These are phyloP conservation scores for Willowsia nigromaculata DNA, from an alignment of 2,888 invertebrate species.

Conservation along the genomic window DNA sequence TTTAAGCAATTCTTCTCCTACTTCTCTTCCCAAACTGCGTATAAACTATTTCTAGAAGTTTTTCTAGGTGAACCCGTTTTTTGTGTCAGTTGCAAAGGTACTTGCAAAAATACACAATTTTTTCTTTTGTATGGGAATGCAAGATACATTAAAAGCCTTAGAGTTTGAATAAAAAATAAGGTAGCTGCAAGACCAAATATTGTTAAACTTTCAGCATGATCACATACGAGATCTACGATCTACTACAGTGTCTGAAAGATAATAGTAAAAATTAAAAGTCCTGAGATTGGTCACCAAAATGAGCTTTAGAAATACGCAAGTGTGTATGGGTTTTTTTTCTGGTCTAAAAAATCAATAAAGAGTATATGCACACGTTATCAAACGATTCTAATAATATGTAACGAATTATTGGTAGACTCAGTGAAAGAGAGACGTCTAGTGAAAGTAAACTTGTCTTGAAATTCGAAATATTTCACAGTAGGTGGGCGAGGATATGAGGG, in stretches of 20 bases:
- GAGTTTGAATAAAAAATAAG: not conserved
- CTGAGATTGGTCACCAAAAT: too few relatives aligned
- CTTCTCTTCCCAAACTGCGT: not conserved
- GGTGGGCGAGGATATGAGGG: conserved; percentile 70
- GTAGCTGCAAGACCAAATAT: not conserved
- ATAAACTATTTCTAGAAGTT: not conserved
- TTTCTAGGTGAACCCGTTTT: not conserved
- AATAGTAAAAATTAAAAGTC: too few relatives aligned
- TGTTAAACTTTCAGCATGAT: not conserved
- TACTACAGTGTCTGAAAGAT: too few relatives aligned
- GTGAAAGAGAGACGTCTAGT: not conserved
- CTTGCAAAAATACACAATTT: not conserved
- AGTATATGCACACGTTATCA: not conserved
- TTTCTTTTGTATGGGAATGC: not conserved
- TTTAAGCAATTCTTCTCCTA: conserved; percentile 3
- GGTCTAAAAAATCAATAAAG: not conserved
- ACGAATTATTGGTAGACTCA: not conserved
- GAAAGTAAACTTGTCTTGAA: conserved; percentile 40
- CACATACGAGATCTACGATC: too few relatives aligned
- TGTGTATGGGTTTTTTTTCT: not conserved
- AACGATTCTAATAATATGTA: not conserved
- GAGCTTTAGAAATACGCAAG: too few relatives aligned
- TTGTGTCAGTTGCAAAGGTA: not conserved
- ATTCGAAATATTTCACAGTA: conserved; percentile 55
- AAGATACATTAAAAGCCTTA: not conserved